phyloP scores from a whole-genome alignment of 2,888 invertebrate genomes.

The Myopa tessellatipennis region DNA sequence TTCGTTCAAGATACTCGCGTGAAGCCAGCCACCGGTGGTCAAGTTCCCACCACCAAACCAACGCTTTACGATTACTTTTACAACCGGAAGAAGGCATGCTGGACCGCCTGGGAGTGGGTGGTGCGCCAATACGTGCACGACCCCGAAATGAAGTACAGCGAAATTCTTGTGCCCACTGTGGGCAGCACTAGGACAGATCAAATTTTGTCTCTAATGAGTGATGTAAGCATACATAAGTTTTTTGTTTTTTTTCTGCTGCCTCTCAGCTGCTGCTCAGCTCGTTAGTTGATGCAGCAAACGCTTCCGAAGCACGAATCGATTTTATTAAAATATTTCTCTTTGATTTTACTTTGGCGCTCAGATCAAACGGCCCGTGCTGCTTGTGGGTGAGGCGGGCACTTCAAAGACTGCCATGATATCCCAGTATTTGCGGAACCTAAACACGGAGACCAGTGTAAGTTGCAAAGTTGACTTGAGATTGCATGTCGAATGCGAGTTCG shows the following conservation, averaged over 20 bases:
- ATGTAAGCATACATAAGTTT: conserved; percentile 67
- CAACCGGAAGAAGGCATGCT: conserved; percentile 74
- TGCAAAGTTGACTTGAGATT: not conserved
- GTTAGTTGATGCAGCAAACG: not conserved
- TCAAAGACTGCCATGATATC: conserved; percentile 92
- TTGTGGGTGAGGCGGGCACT: conserved; percentile 92
- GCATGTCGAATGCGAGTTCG: not conserved
- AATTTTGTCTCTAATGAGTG: conserved; percentile 81
- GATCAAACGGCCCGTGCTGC: conserved; percentile 81
- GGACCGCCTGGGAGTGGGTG: conserved; percentile 88
- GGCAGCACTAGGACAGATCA: conserved; percentile 87
- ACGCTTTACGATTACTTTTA: conserved; percentile 87
- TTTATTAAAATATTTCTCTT: conserved; percentile 29
- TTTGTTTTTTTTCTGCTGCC: not conserved
- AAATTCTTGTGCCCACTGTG: conserved; percentile 90
- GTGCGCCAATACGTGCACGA: conserved; percentile 83
- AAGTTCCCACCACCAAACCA: conserved; percentile 78
- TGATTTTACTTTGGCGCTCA: conserved; percentile 53
- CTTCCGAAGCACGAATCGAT: not conserved
- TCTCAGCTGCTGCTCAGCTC: not conserved
- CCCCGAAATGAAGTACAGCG: conserved; percentile 76
- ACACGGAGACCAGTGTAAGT: conserved; percentile 76
- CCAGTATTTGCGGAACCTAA: conserved; percentile 80
- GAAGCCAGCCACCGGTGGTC: conserved; percentile 76
- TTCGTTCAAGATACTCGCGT: conserved; percentile 75